Evolutionary conservation across 2,113 vertebrate genomes (phyloP).

Genomic region (Odocoileus virginianus): DNA sequence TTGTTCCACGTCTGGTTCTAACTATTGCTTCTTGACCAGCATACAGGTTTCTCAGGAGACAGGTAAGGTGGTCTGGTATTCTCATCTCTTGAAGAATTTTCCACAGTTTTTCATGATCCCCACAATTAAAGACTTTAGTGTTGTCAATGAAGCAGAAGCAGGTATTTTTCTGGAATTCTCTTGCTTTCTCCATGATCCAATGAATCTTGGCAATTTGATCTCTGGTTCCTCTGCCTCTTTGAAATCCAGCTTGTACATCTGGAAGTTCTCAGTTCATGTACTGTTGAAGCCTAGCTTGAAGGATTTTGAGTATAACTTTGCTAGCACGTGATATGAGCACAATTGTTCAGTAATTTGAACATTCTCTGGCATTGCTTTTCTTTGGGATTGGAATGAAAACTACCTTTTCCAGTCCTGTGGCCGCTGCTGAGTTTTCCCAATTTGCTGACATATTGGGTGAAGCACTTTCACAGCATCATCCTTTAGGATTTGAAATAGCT

Average conservation of each 20-base stretch:
- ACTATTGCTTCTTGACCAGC: not conserved
- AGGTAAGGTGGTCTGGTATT: not conserved
- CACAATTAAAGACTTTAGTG: not conserved
- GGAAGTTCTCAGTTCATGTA: not conserved
- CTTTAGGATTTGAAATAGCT: not conserved
- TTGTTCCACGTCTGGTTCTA: not conserved
- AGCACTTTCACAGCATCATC: not conserved
- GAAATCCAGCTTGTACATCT: not conserved
- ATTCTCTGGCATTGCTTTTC: not conserved
- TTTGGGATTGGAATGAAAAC: not conserved
- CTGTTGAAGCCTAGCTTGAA: not conserved
- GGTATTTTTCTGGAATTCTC: not conserved
- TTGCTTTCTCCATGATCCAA: not conserved
- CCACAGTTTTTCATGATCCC: not conserved
- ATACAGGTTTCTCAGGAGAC: not conserved
- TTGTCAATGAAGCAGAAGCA: not conserved
- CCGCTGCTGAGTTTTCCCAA: not conserved
- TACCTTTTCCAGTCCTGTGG: not conserved
- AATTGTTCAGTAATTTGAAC: not conserved
- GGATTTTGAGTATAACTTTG: not conserved
- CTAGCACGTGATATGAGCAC: not conserved
- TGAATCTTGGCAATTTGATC: not conserved
- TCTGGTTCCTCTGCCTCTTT: not conserved
- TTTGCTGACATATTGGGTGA: not conserved
- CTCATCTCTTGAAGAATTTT: not conserved